These are phyloP conservation scores for Drosophila nebulosa DNA, from an alignment of 1,140 invertebrate species.

Conservation along the genomic window DNA sequence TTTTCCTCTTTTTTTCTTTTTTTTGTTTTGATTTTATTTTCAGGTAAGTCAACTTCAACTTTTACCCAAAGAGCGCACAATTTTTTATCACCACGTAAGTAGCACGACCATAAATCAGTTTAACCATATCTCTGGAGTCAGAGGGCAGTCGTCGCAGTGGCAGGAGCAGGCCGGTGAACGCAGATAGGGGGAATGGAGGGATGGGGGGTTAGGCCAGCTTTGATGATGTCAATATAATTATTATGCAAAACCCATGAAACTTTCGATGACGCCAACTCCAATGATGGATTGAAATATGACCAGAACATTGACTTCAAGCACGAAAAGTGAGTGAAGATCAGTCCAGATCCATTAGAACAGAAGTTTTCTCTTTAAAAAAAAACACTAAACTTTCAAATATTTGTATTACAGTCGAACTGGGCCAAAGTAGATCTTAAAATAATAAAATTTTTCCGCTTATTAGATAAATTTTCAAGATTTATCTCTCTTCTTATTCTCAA, in stretches of 20 bases:
- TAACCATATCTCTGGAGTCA: conserved; percentile 25
- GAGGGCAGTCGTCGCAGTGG: conserved; percentile 9
- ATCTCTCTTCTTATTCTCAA: too few relatives aligned
- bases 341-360: too few relatives aligned
- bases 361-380: too few relatives aligned
- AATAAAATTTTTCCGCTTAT: too few relatives aligned
- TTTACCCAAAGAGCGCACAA: conserved; percentile 43
- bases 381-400: too few relatives aligned
- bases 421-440: too few relatives aligned
- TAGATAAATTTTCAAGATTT: too few relatives aligned
- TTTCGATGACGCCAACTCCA: too few relatives aligned
- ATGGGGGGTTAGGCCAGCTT: background rate
- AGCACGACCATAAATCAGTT: conserved; percentile 67
- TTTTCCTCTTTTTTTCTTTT: conserved; percentile 7
- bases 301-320: background rate
- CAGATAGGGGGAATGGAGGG: background rate
- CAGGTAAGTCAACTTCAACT: conserved; percentile 60
- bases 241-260: conserved; percentile 51
- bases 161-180: background rate
- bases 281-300: background rate
- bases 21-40: conserved; percentile 14
- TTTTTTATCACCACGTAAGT: conserved; percentile 65
- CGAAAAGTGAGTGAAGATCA: too few relatives aligned
- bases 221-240: conserved; percentile 63
- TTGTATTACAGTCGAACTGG: too few relatives aligned